Evolutionary conservation across 2,113 vertebrate genomes (phyloP), one percentile per base, ranked within the genome.

Genomic region (Bubo blakistoni): DNA sequence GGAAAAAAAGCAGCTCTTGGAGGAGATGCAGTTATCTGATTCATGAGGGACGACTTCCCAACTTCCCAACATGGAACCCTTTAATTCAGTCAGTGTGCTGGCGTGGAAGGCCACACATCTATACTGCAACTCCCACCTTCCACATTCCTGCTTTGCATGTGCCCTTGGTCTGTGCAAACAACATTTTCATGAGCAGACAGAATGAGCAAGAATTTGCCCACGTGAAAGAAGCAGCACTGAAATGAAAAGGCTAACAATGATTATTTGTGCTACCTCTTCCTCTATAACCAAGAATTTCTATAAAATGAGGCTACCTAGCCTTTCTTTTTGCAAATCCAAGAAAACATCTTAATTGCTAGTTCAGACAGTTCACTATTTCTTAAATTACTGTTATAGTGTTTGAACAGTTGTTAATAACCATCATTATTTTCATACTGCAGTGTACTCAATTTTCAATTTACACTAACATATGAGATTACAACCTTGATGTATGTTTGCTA

Each of bases 401-500:
- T 51, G 46, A 72, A 25, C 16, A 72, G 74, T 26, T 38, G 32
- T 49, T 83, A 72, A 62, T 17, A 77, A 36, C 26, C 34, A 40
- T 27, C 12, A 6, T 32, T 62, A 21, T 36, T 42, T 65, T 47
- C 10, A 6, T 6, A n/a, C 3, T 16, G 19, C 34, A 34, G 19
- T 1, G 10, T 18, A 63, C n/a, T 73, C 30, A 17, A 10, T 74
- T 58, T 88, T 67, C 22, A 61, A 10, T 44, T 90, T 27, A 17
- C 10, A 24, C 10, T 42, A 51, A 54, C 26, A 4, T 8, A 13
- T 2, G 40, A 74, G 38, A 13, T 40, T 14, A 19, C 22, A 83
- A 5, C 63, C 22, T 8, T 14, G 2, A 46, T 49, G 52, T 3
- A 27, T 2, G 0, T n/a, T 57, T 3, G 2, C 30, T 16, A 46